phyloP scores from a whole-genome alignment of 2,888 invertebrate species.

The Thereva unica region DNA sequence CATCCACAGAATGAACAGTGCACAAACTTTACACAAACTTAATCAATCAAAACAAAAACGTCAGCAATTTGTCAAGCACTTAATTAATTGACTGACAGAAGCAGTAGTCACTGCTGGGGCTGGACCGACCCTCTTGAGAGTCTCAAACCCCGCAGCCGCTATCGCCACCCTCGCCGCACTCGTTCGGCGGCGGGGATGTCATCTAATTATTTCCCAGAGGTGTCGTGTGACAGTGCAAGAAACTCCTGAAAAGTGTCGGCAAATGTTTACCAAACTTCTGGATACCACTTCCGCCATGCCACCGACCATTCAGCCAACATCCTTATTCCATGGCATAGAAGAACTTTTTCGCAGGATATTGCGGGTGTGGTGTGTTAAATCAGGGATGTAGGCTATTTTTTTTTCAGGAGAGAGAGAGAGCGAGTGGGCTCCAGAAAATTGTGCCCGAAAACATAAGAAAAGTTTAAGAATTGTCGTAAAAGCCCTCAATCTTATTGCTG shows the following conservation, averaged over 20 bases:
- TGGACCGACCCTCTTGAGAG: background rate
- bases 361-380: constrained; percentile 1
- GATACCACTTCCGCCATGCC: background rate
- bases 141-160: background rate
- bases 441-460: constrained; percentile 19
- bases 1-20: constrained; percentile 12
- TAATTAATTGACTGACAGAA: constrained; percentile 42
- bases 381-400: constrained; percentile 10
- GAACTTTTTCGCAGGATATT: constrained; percentile 3
- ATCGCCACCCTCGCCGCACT: no score
- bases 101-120: constrained; percentile 28
- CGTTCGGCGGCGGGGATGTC: background rate
- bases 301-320: background rate
- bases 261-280: constrained; percentile 19
- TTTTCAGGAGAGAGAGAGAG: constrained; percentile 20
- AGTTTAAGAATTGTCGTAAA: constrained; percentile 15
- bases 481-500: constrained; percentile 14
- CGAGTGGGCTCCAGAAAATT: constrained; percentile 8
- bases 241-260: constrained; percentile 26
- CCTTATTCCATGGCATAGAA: constrained; percentile 17
- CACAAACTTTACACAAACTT: constrained; percentile 29
- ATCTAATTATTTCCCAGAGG: constrained; percentile 34
- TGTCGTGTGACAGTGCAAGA: constrained; percentile 30
- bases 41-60: constrained; percentile 42
- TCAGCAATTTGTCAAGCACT: constrained; percentile 42